Base-by-base conservation (phyloP, 2,797 vertebrate genomes). In the Stomatorhinus walkeri region DNA sequence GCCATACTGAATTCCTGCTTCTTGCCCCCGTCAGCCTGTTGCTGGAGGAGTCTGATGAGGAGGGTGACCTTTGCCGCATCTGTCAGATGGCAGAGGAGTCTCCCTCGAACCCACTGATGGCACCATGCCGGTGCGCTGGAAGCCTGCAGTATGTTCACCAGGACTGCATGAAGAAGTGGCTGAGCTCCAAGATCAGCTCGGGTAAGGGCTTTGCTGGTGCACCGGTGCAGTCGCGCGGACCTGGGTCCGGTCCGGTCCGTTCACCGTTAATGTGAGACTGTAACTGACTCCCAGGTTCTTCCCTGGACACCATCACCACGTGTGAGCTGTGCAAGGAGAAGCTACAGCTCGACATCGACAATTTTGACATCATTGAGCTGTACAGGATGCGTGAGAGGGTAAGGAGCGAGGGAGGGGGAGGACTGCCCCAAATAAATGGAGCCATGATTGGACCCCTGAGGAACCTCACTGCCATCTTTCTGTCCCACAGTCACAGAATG, bases 161-260 rank as follows among this genome's bases (percentile, higher is more conserved):
- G 94, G 98, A 99, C 10, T 99, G 98, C 93, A 99, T 99, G 96
- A 99, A 99, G 93, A 98, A 98, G 91, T 99, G 98, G 98, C 95
- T 99, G 36, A 96, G 95, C 90, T 98, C 98, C 49, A 99, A 99
- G 95, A 98, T 99, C 90, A 97, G 96, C 93, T 99, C 98, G 48
- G 98, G 98, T 99, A 94, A 94, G 16, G 16, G 22, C 48, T 3
- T 89, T 9, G 1, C 51, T 19, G 19, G 10, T 36, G 14, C 32
- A 1, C 3, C 19, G 7, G 36, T 49, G 43, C n/a, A 28, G 4
- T 43, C 40, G 1, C 0, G 3, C 19, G 48, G 43, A 28, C 3
- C 3, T 22, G 81, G 43, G 64, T 16, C 72, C 5, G 10, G 28
- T 16, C 32, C 49, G 8, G 1, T 48, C 19, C 19, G 32, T 0